Base-by-base conservation (phyloP, 2,113 vertebrate genomes). In the Symphodus melops region DNA sequence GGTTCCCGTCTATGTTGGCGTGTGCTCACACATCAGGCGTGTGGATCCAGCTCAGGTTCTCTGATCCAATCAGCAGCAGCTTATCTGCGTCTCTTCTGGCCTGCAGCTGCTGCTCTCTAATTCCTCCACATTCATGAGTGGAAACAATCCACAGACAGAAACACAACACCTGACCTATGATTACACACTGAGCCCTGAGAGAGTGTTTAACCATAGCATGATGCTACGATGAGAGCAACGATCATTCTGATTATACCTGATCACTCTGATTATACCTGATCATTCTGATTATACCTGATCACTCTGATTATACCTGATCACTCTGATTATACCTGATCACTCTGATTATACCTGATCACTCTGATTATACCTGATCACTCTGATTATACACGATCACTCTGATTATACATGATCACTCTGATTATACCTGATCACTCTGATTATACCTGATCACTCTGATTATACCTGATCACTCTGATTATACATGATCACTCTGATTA, bases 31-130 rank as follows among this genome's bases (percentile, higher is more conserved):
- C 28, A 33, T 33, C 28, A 33, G 28, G 42, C 3, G 46, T 48
- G 46, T 48, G 46, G 6, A 17, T 48, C 62, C 83, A 53, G 81
- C 92, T 93, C 89, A 88, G 86, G 71, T 91, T 94, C 89, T 92
- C 86, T 37, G 61, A 75, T 84, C 89, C 89, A 92, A 89, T 93
- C 89, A 93, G 83, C 86, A 86, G 79, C 44, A 89, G 88, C 91
- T 94, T 92, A 92, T 90, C 89, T 87, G 76, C 84, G 88, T 71
- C 88, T 84, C 79, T 86, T 88, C 68, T 87, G 83, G 67, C 83
- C 46, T 84, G 93, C 93, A 94, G 94, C 92, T 93, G 93, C 90
- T 71, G 25, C 85, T 65, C 8, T 54, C 70, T 90, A 88, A 92
- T 87, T 88, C 88, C 79, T 78, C 77, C 78, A 81, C 85, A 84